Evolutionary conservation across 2,888 invertebrate species (phyloP).

Genomic region (Epiblema foenella): DNA sequence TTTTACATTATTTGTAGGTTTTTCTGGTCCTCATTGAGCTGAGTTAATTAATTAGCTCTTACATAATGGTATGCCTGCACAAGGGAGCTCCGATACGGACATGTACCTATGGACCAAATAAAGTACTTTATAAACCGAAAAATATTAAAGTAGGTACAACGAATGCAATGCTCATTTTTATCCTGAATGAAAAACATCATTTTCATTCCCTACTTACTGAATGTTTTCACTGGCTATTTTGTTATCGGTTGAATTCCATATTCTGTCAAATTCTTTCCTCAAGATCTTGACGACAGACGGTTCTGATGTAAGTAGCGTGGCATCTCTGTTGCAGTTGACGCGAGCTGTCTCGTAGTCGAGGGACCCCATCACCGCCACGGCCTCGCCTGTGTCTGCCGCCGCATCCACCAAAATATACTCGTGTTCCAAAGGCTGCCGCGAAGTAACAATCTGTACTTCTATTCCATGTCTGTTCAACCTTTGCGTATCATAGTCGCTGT

Average conservation of each 20-base stretch:
- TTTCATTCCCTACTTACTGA: not conserved
- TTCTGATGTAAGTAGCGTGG: slow-evolving; percentile 66
- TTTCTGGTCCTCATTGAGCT: not conserved
- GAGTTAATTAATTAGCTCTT: not conserved
- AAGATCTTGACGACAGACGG: slow-evolving; percentile 55
- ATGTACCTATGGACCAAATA: too few relatives aligned
- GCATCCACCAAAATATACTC: slow-evolving; percentile 70
- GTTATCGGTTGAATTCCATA: slow-evolving; percentile 57
- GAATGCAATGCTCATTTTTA: too few relatives aligned
- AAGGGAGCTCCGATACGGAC: not conserved
- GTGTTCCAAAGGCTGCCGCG: slow-evolving; percentile 60
- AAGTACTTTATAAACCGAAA: too few relatives aligned
- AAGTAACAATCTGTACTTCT: slow-evolving; percentile 62
- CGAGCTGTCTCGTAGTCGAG: slow-evolving; percentile 60
- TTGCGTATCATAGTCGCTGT: slow-evolving; percentile 53
- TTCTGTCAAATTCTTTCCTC: slow-evolving; percentile 65
- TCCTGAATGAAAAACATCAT: too few relatives aligned
- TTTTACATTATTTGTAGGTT: not conserved
- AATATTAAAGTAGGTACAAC: too few relatives aligned
- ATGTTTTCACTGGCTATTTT: not conserved
- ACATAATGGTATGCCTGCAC: not conserved
- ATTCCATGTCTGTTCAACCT: slow-evolving; percentile 59
- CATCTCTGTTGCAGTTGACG: slow-evolving; percentile 61
- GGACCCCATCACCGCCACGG: slow-evolving; percentile 65
- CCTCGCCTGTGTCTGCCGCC: slow-evolving; percentile 48